A percentile compares a stretch with the other conserved stretches of the same genome.
Evolutionary conservation across 2,888 invertebrate species (phyloP).

Genomic region (Keiferia lycopersicella): DNA sequence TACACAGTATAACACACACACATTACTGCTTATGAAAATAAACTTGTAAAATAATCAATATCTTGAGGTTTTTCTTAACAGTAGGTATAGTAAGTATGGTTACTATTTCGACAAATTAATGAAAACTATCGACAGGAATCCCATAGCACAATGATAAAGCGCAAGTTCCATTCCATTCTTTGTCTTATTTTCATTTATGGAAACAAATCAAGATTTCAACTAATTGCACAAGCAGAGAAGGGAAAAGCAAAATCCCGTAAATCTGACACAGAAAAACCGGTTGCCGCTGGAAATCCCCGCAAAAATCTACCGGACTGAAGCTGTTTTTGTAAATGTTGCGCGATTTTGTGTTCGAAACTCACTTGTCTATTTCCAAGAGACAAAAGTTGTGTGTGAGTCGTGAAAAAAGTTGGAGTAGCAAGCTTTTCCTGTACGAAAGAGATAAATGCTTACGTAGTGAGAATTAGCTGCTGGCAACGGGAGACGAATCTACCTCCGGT

Average conservation of each 20-base stretch:
- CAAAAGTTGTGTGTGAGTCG: not conserved
- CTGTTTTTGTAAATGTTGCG: not conserved
- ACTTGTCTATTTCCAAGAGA: not conserved
- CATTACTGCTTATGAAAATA: too few relatives aligned
- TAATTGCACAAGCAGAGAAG: not conserved
- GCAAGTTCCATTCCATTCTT: too few relatives aligned
- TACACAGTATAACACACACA: too few relatives aligned
- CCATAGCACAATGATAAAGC: too few relatives aligned
- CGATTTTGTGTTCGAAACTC: conserved; percentile 1
- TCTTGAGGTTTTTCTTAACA: too few relatives aligned
- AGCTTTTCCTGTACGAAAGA: not conserved
- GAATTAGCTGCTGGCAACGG: not conserved
- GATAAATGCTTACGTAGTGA: not conserved
- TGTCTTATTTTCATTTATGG: not conserved
- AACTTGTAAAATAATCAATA: too few relatives aligned
- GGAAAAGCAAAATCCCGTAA: not conserved
- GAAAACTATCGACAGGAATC: too few relatives aligned
- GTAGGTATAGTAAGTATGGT: too few relatives aligned
- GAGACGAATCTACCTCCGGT: not conserved
- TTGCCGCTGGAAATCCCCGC: not conserved
- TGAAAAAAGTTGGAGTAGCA: not conserved
- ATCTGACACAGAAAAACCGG: conserved; percentile 7
- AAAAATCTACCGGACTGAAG: not conserved
- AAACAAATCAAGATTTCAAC: not conserved
- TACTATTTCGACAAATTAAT: too few relatives aligned